These are phyloP conservation scores for Pseudorhiza aurosa DNA, from an alignment of 30 jellyfish, hydroid and myxozoan genomes.

Conservation along the genomic window DNA sequence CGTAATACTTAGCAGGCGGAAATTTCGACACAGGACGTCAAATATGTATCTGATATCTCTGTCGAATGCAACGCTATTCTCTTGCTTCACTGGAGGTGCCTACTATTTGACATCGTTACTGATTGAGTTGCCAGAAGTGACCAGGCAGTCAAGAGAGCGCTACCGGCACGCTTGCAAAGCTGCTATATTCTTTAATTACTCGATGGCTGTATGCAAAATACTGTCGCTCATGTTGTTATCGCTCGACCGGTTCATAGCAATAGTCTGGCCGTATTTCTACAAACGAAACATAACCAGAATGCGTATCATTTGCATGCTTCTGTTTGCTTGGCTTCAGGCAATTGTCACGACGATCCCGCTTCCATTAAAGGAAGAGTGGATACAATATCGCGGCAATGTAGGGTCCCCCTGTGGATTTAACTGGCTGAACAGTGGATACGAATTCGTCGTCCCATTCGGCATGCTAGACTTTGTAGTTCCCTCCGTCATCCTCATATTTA, in stretches of 20 bases:
- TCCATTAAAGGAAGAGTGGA: conserved; percentile 14
- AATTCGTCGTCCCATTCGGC: neutral
- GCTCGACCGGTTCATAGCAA: conserved; percentile 23
- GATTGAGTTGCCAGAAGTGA: conserved; percentile 6
- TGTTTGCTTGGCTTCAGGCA: conserved; percentile 13
- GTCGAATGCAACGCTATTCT: conserved; percentile 3
- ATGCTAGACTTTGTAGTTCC: neutral
- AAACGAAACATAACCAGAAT: neutral
- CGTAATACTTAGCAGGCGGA: neutral
- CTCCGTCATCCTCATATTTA: neutral
- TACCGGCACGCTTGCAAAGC: conserved; percentile 12
- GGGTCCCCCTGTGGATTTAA: conserved; percentile 30
- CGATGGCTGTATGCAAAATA: conserved; percentile 21
- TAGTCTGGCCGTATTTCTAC: conserved; percentile 25
- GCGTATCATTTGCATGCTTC: neutral
- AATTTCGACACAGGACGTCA: neutral
- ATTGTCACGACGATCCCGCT: neutral
- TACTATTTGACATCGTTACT: conserved; percentile 18
- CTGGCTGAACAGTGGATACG: conserved; percentile 1
- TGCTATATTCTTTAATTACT: conserved; percentile 16
- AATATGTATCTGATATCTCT: conserved; percentile 7
- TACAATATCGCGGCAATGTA: neutral
- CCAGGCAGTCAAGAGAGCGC: neutral
- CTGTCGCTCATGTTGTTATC: conserved; percentile 19
- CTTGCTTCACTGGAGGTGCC: conserved; percentile 27